A percentile compares a stretch with the other conserved stretches of the same genome.
Evolutionary conservation across 1,140 invertebrate species (phyloP).

Genomic region (Ceratina calcarata): DNA sequence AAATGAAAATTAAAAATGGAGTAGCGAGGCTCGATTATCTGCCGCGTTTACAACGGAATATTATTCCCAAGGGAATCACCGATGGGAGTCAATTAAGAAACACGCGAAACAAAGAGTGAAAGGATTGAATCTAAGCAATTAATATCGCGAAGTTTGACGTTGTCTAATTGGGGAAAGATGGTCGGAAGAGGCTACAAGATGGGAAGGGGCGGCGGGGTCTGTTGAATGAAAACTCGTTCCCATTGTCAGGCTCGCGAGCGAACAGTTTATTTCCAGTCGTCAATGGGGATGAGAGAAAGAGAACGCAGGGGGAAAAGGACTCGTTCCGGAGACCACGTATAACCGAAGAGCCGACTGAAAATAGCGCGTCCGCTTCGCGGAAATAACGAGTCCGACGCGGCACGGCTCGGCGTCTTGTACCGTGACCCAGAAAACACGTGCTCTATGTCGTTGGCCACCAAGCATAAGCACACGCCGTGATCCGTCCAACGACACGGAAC

Average conservation of each 20-base stretch:
- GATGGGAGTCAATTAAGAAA: conserved; percentile 36
- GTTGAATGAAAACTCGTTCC: conserved; percentile 38
- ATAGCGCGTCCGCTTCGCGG: conserved; percentile 60
- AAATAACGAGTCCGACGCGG: conserved; percentile 51
- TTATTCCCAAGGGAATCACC: not conserved
- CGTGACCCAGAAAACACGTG: conserved; percentile 53
- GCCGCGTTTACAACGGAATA: not conserved
- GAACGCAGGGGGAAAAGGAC: conserved; percentile 12
- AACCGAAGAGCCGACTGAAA: conserved; percentile 50
- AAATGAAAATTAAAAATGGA: not conserved
- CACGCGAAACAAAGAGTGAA: not conserved
- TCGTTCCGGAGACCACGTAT: conserved; percentile 45
- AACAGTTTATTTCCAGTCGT: conserved; percentile 45
- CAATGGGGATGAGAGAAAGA: conserved; percentile 20
- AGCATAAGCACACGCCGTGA: conserved; percentile 41
- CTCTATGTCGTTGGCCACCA: conserved; percentile 28
- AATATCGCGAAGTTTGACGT: not conserved
- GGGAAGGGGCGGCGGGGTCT: not conserved
- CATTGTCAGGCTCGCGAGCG: conserved; percentile 30
- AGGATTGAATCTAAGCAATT: not conserved
- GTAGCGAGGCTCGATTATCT: not conserved
- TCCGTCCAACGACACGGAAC: not conserved
- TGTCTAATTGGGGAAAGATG: conserved; percentile 16
- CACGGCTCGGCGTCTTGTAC: conserved; percentile 17
- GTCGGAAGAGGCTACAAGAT: not conserved